These are phyloP conservation scores for Serinus canaria DNA, from an alignment of 2,113 vertebrate species.

Conservation along the genomic window DNA sequence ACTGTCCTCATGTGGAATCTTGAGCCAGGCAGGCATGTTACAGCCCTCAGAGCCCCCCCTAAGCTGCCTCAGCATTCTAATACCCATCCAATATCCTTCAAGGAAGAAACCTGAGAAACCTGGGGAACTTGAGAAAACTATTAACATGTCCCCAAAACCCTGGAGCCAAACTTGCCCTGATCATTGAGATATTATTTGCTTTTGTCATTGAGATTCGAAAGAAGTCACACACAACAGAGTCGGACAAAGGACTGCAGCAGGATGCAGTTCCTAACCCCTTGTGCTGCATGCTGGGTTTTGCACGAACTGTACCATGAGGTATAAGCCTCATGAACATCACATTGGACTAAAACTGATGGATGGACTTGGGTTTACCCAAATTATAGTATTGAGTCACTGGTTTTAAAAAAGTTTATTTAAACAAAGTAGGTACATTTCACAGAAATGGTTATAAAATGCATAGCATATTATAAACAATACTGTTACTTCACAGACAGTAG, in stretches of 20 bases:
- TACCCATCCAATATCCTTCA: background rate
- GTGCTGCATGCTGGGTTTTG: background rate
- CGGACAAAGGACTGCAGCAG: background rate
- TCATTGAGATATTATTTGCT: no score
- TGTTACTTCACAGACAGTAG: slow-evolving; percentile 41
- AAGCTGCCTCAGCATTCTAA: background rate
- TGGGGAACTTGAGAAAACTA: background rate
- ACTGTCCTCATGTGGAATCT: background rate
- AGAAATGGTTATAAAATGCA: slow-evolving; percentile 81
- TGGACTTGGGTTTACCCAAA: background rate
- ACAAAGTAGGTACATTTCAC: slow-evolving; percentile 79
- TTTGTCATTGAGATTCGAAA: background rate
- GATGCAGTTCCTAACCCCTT: background rate
- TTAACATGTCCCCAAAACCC: background rate
- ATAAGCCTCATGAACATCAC: background rate
- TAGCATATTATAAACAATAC: slow-evolving; percentile 65
- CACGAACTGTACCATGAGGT: background rate
- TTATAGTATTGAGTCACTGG: background rate
- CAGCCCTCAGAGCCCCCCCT: background rate
- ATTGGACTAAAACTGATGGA: background rate
- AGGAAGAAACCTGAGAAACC: background rate
- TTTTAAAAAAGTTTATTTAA: slow-evolving; percentile 69
- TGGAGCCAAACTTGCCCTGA: background rate
- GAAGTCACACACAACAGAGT: background rate
- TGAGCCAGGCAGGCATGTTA: background rate